Conservation (phyloP, 2,797 vertebrate species). For the Lerista edwardsae region DNA sequence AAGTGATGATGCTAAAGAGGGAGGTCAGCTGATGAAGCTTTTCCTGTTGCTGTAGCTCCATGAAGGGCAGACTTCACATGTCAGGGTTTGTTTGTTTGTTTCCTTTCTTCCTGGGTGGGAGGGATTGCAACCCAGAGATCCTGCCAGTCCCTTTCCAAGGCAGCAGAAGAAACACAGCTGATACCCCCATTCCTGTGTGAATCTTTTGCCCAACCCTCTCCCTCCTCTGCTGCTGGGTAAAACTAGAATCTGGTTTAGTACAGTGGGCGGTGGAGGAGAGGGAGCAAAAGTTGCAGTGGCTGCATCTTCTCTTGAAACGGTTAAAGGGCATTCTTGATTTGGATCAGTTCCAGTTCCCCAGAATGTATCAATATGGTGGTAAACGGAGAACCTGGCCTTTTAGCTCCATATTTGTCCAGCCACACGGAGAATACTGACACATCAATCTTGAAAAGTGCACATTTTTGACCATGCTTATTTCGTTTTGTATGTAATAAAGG, state of each 20-base stretch:
- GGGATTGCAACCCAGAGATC: not conserved
- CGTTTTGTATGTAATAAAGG: slow-evolving; percentile 35
- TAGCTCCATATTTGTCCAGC: not conserved
- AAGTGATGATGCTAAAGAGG: too few relatives aligned
- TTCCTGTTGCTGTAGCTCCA: not conserved
- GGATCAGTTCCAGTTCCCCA: not conserved
- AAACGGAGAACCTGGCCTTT: not conserved
- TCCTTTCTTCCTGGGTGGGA: not conserved
- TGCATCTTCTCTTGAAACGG: not conserved
- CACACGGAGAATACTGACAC: not conserved
- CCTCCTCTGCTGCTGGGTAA: not conserved
- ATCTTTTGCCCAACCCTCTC: not conserved
- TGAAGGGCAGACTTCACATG: not conserved
- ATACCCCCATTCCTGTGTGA: not conserved
- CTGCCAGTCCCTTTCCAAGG: not conserved
- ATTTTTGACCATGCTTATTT: slow-evolving; percentile 1
- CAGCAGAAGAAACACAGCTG: not conserved
- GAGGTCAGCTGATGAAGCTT: not conserved
- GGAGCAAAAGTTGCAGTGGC: not conserved
- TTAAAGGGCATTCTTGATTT: not conserved
- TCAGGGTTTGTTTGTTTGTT: too few relatives aligned
- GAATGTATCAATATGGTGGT: too few relatives aligned
- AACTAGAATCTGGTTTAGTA: not conserved
- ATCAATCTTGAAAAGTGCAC: not conserved
- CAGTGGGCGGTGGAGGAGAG: not conserved